Conservation (phyloP, 2,797 vertebrate species). For the Xiphophorus birchmanni region DNA sequence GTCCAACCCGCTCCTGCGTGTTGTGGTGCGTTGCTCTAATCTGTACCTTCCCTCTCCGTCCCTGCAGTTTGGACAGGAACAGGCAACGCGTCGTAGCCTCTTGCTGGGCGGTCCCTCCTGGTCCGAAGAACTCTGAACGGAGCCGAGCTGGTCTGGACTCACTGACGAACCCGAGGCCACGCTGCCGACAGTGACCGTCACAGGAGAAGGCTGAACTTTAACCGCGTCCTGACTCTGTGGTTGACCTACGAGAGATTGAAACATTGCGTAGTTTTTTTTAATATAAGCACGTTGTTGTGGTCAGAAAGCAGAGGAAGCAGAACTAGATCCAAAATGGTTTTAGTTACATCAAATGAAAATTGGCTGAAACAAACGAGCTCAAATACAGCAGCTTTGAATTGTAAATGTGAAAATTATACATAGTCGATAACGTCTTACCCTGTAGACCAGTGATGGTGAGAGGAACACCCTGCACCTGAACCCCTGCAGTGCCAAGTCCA, state of each 20-base stretch:
- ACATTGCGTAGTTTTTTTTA: not conserved
- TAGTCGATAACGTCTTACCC: constrained; percentile 79
- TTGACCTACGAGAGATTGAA: constrained; percentile 84
- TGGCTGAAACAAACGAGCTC: not conserved
- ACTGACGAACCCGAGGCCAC: constrained; percentile 88
- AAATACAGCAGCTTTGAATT: constrained; percentile 9
- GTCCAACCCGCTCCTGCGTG: fast-evolving
- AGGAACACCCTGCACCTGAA: constrained; percentile 96
- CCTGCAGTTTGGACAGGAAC: constrained; percentile 98
- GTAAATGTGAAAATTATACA: not conserved
- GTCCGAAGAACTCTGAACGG: constrained; percentile 93
- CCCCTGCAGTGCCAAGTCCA: constrained; percentile 90
- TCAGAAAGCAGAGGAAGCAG: constrained; percentile 4
- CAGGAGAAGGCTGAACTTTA: constrained; percentile 92
- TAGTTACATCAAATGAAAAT: not conserved
- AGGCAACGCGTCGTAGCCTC: constrained; percentile 94
- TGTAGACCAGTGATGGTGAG: constrained; percentile 97
- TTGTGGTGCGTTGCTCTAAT: not conserved
- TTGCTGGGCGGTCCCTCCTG: constrained; percentile 95
- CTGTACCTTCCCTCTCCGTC: constrained; percentile 96
- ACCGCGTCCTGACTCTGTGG: constrained; percentile 93
- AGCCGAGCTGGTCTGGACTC: constrained; percentile 96
- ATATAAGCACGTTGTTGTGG: not conserved
- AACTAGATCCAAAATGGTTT: constrained; percentile 1
- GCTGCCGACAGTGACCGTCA: constrained; percentile 93